Conservation (phyloP, 2,797 vertebrate genomes). For the Oreochromis grahami region DNA sequence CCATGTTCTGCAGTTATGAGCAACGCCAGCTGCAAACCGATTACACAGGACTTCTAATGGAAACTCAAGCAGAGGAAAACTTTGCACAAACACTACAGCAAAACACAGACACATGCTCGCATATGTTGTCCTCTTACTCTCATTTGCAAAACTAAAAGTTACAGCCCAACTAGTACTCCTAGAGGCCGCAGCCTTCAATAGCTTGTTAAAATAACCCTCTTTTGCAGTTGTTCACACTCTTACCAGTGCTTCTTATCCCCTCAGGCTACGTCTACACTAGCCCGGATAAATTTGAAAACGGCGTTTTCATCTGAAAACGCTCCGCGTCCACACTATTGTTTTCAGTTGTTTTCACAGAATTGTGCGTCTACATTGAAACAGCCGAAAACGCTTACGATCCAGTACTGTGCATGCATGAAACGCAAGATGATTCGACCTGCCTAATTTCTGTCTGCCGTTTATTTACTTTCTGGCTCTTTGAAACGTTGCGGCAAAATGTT, state of each 20-base stretch:
- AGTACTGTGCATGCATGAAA: not conserved
- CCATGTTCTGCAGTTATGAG: constrained; percentile 33
- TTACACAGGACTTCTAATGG: constrained; percentile 30
- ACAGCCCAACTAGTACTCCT: not conserved
- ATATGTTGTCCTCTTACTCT: constrained; percentile 10
- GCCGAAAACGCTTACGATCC: fast-evolving
- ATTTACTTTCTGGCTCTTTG: not conserved
- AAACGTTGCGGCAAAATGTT: not conserved
- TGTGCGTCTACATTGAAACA: not conserved
- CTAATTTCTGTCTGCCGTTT: not conserved
- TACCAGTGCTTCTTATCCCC: not conserved
- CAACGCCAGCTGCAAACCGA: constrained; percentile 55
- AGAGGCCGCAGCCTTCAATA: not conserved
- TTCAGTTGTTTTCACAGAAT: not conserved
- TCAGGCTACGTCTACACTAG: not conserved
- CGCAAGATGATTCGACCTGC: fast-evolving
- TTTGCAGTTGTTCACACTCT: not conserved
- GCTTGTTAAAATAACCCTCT: not conserved
- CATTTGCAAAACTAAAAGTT: not conserved
- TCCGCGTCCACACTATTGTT: fast-evolving
- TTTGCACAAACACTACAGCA: not conserved
- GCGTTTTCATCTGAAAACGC: not conserved
- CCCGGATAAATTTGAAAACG: not conserved
- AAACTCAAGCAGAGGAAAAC: not conserved
- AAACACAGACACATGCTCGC: not conserved